Evolutionary conservation across 2,113 vertebrate species (phyloP).

Genomic region (Elachura formosa): DNA sequence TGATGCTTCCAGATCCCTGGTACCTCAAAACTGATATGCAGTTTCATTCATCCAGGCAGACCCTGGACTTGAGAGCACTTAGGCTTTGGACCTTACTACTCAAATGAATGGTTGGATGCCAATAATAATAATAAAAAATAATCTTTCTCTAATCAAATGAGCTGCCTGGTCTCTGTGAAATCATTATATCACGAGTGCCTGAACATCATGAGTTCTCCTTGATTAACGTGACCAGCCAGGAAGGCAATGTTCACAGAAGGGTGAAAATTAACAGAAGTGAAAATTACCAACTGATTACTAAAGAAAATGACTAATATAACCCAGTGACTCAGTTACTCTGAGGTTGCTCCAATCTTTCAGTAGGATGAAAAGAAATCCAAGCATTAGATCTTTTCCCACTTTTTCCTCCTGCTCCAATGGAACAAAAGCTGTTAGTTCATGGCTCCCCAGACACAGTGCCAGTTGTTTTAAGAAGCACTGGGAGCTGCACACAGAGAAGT

Average conservation of each 20-base stretch:
- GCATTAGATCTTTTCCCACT: not conserved
- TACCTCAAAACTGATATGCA: not conserved
- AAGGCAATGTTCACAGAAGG: not conserved
- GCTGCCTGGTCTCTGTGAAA: slow-evolving; percentile 1
- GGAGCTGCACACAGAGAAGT: not conserved
- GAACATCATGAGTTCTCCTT: not conserved
- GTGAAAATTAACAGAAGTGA: not conserved
- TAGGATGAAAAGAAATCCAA: not conserved
- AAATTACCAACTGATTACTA: not conserved
- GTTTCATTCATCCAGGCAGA: not conserved
- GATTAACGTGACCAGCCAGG: not conserved
- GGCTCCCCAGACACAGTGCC: not conserved
- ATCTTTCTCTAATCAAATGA: not conserved
- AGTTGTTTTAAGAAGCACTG: not conserved
- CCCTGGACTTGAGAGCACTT: not conserved
- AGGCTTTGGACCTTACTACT: not conserved
- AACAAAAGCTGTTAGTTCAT: not conserved
- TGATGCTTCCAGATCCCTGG: not conserved
- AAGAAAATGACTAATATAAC: not conserved
- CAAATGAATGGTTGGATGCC: not conserved
- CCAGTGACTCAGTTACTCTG: not conserved
- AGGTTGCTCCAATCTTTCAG: not conserved
- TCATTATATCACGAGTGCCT: not conserved
- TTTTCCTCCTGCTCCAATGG: not conserved
- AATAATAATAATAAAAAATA: not conserved